Conservation (phyloP, 2,888 invertebrate genomes). For the Drosophila limbata region DNA sequence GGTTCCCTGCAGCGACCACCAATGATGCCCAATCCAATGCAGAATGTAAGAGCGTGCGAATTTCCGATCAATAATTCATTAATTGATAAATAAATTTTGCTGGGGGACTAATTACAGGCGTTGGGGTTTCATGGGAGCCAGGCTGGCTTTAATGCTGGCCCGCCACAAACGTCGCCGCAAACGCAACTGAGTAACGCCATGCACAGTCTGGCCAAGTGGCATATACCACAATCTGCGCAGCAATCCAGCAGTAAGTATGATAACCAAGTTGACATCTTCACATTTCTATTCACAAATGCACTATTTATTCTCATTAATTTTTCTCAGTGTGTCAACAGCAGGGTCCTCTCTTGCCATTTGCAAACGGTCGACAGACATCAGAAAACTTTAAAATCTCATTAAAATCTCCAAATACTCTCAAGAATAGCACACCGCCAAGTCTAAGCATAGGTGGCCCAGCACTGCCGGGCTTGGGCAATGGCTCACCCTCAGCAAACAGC, state of each 20-base stretch:
- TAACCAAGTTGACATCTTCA: background rate
- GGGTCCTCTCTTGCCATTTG: constrained; percentile 84
- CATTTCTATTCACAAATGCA: background rate
- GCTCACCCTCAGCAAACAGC: constrained; percentile 54
- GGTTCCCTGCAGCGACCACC: constrained; percentile 82
- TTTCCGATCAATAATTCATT: constrained; percentile 2
- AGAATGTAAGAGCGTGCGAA: constrained; percentile 83
- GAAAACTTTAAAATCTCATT: constrained; percentile 86
- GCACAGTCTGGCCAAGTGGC: constrained; percentile 89
- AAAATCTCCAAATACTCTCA: constrained; percentile 85
- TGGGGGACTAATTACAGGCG: constrained; percentile 67
- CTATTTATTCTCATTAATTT: background rate
- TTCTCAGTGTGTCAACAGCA: constrained; percentile 82
- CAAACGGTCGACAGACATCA: constrained; percentile 84
- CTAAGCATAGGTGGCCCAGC: constrained; percentile 54
- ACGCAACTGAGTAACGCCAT: constrained; percentile 82
- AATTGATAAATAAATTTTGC: constrained; percentile 4
- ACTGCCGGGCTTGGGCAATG: constrained; percentile 56
- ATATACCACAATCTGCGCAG: constrained; percentile 87
- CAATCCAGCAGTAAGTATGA: constrained; percentile 85
- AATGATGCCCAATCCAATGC: constrained; percentile 85
- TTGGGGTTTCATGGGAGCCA: constrained; percentile 85
- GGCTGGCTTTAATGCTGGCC: constrained; percentile 86
- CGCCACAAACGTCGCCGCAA: constrained; percentile 84
- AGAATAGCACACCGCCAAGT: constrained; percentile 84